A percentile compares a stretch with the other conserved stretches of the same genome.
Conservation (phyloP, 2,797 vertebrate species). For the Lateolabrax maculatus region DNA sequence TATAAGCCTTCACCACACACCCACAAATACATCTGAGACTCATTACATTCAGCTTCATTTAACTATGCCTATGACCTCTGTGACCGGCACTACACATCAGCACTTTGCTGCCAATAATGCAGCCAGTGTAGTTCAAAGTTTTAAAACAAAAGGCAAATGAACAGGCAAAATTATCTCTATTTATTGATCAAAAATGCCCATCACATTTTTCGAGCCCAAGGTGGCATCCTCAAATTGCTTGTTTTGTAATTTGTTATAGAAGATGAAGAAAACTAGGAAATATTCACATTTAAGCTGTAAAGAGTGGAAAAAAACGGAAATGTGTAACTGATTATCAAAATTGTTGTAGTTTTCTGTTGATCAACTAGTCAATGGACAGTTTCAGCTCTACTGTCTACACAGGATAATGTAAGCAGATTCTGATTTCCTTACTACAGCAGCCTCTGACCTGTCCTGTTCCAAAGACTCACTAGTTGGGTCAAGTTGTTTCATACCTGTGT, state of each 20-base stretch:
- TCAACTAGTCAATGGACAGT: neutral
- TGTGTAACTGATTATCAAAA: neutral
- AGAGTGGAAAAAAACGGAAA: too few relatives aligned
- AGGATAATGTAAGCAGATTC: neutral
- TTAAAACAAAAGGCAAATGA: neutral
- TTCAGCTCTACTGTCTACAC: too few relatives aligned
- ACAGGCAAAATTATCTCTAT: neutral
- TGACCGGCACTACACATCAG: neutral
- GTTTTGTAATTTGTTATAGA: neutral
- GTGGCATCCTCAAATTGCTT: neutral
- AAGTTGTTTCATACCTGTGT: neutral
- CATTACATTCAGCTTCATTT: neutral
- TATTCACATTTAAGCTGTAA: neutral
- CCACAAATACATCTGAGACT: constrained; percentile 2
- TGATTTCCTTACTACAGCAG: neutral
- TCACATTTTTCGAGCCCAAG: neutral
- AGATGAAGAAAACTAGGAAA: neutral
- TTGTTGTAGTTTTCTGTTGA: neutral
- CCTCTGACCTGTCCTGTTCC: neutral
- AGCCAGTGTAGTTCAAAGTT: neutral
- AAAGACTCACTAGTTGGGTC: neutral
- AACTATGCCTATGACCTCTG: neutral
- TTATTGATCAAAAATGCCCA: neutral
- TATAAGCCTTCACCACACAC: neutral
- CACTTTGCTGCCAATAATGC: neutral